Conservation (phyloP, 2,113 vertebrate genomes). For the Sebastes fasciatus region DNA sequence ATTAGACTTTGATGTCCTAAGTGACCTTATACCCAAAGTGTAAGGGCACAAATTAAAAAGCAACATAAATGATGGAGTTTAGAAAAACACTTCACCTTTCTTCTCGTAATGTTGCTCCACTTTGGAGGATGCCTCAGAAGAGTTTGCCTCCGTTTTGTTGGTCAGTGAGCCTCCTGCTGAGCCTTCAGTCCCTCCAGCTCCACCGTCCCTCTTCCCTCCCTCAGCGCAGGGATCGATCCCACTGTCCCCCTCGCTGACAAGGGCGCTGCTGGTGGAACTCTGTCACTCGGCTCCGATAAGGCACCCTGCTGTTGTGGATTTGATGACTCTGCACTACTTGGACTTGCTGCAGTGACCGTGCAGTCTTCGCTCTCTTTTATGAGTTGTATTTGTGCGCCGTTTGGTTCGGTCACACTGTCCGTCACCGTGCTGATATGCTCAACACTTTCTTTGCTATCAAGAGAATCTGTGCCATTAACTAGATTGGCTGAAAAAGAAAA, state of each 20-base stretch:
- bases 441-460: constrained; percentile 7
- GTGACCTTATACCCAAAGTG: too few species aligned
- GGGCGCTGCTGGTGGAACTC: neutral
- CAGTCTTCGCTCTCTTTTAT: constrained; percentile 26
- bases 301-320: constrained; percentile 15
- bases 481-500: neutral
- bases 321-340: neutral
- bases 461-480: neutral
- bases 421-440: constrained; percentile 8
- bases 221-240: constrained; percentile 60
- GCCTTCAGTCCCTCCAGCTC: constrained; percentile 1
- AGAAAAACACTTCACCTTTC: constrained; percentile 72
- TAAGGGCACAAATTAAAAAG: neutral
- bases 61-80: neutral
- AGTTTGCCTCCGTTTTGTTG: constrained; percentile 46
- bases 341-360: neutral
- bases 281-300: constrained; percentile 17
- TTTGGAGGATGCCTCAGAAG: constrained; percentile 57
- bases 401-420: constrained; percentile 26
- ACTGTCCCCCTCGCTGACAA: constrained; percentile 58
- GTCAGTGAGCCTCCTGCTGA: constrained; percentile 9
- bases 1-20: too few species aligned
- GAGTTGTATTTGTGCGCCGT: neutral
- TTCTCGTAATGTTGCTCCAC: constrained; percentile 73
- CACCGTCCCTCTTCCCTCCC: constrained; percentile 57